Evolutionary conservation across 2,888 invertebrate genomes (phyloP), one percentile per base, ranked within the genome.

Genomic region (Drosophila paranaensis): DNA sequence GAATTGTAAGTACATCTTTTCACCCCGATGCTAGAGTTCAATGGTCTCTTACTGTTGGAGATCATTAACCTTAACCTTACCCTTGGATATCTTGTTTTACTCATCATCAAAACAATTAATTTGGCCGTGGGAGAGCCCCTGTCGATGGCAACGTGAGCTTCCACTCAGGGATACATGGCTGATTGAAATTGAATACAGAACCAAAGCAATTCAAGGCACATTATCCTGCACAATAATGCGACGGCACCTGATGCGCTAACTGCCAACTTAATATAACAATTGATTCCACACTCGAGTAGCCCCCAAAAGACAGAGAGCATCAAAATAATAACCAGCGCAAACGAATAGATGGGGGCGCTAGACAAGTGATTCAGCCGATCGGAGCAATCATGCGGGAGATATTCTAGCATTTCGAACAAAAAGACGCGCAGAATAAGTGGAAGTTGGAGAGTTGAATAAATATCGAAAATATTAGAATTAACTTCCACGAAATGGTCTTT

Each of bases 131-230:
- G 84, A 54, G 54, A 54, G 27, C 27, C n/a, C 25, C 25, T 37
- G 35, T 25, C 48, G 88, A 79, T 66, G 50, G 40, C 50, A 60
- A 39, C 62, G 51, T 57, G 53, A 73, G 74, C 56, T 60, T 51
- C 58, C 70, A 70, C 79, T 84, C 68, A 71, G 83, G 89, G 89
- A 84, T 89, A 71, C 70, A 83, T 65, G 89, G 72, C 77, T 89
- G 87, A 81, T 74, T 89, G 87, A 76, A 69, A 84, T 83, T 74
- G 89, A 88, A 84, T 88, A 73, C 74, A 68, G 51, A 60, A 27
- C 56, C 3, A 48, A 20, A 57, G 81, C 72, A 84, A 84, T 79
- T 79, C 61, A 57, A 73, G 65, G 56, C 40, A 62, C 57, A 79
- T 83, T 85, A 85, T 61, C 10, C 48, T 16, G 43, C 43, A 82